Percentiles rank a stretch among this genome's conserved stretches.
These are phyloP conservation scores for Spheniscus humboldti DNA, from an alignment of 2,797 vertebrate genomes.

Conservation along the genomic window DNA sequence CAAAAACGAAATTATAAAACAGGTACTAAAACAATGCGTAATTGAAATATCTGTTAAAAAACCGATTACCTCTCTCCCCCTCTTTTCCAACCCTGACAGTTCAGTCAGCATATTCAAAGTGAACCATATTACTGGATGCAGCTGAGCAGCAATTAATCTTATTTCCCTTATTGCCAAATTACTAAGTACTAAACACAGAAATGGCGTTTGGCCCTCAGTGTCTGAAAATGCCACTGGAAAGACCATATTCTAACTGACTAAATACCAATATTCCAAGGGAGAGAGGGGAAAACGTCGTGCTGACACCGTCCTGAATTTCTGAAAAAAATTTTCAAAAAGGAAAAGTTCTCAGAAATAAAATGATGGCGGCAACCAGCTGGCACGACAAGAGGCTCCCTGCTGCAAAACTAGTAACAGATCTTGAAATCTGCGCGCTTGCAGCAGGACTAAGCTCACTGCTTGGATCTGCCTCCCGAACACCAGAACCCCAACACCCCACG, in stretches of 20 bases:
- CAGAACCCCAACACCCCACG: neutral
- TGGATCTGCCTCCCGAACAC: neutral
- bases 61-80: neutral
- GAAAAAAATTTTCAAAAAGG: neutral
- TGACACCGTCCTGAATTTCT: neutral
- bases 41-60: neutral
- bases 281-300: neutral
- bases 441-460: neutral
- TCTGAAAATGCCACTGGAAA: neutral
- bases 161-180: neutral
- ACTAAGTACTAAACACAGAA: neutral
- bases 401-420: neutral
- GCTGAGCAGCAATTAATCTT: neutral
- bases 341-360: neutral
- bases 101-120: neutral
- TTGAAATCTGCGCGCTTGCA: neutral
- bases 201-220: neutral
- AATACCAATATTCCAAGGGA: neutral
- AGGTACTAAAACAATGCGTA: neutral
- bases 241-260: neutral
- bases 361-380: neutral
- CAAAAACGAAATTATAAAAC: neutral
- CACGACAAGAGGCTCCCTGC: neutral
- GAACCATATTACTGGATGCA: neutral
- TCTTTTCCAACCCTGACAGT: neutral